phyloP scores from a whole-genome alignment of 2,797 vertebrate species.

The Harpagifer antarcticus region DNA sequence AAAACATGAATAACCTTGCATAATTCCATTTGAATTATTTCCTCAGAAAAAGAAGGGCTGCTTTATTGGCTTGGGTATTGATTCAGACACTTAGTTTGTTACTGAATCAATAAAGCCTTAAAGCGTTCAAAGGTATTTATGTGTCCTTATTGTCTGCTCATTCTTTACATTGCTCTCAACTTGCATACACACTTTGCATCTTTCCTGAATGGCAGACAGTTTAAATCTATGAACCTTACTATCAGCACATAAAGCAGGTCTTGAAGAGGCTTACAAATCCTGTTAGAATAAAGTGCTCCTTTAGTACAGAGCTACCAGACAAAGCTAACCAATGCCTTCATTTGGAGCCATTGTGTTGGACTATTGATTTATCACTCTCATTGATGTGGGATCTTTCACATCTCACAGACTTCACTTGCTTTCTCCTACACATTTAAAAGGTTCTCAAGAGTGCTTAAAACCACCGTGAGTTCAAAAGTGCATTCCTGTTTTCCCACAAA shows the following conservation, averaged over 20 bases:
- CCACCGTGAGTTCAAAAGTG: conserved; percentile 40
- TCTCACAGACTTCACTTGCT: conserved; percentile 51
- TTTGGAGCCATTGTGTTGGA: conserved; percentile 60
- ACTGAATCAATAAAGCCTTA: conserved; percentile 42
- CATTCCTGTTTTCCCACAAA: not conserved
- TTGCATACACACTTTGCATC: conserved; percentile 10
- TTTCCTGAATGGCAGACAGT: conserved; percentile 27
- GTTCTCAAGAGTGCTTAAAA: conserved; percentile 58
- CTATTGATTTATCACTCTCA: conserved; percentile 73
- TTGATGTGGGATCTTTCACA: conserved; percentile 66
- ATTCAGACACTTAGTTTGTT: conserved; percentile 26
- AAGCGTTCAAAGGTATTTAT: conserved; percentile 20
- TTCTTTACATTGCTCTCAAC: not conserved
- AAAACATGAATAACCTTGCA: conserved; percentile 6
- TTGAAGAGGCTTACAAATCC: conserved; percentile 23
- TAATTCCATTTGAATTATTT: conserved; percentile 43
- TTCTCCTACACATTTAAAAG: conserved; percentile 62
- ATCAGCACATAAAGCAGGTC: conserved; percentile 6
- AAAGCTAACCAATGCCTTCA: conserved; percentile 57
- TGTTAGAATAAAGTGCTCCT: conserved; percentile 53
- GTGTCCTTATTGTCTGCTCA: not conserved
- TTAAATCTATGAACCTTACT: conserved; percentile 20
- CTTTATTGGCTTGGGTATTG: conserved; percentile 23
- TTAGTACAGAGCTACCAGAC: conserved; percentile 51
- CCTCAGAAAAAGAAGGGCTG: not conserved